Evolutionary conservation across 2,888 invertebrate species (phyloP).

Genomic region (Spisula subtruncata): DNA sequence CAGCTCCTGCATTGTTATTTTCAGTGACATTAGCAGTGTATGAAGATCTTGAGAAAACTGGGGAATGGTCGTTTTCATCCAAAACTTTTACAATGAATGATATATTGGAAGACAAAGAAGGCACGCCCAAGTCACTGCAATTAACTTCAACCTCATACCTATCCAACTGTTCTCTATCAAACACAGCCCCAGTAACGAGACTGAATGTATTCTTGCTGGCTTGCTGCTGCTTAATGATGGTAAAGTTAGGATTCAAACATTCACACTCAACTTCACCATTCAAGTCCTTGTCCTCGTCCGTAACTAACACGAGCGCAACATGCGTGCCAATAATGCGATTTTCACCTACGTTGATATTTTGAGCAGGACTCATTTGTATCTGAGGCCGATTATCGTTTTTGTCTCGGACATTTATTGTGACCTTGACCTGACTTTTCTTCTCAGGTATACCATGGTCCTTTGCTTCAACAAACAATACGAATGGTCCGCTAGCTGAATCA

Average conservation of each 20-base stretch:
- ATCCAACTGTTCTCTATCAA: conserved; percentile 79
- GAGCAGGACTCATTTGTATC: conserved; percentile 92
- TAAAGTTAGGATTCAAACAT: conserved; percentile 69
- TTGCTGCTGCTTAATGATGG: conserved; percentile 50
- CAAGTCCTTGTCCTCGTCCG: conserved; percentile 79
- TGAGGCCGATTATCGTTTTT: conserved; percentile 96
- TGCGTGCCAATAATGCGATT: conserved; percentile 95
- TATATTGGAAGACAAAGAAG: conserved; percentile 71
- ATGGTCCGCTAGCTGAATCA: conserved; percentile 54
- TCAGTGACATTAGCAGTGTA: conserved; percentile 75
- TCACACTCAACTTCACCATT: conserved; percentile 82
- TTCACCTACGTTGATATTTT: conserved; percentile 88
- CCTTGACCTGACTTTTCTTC: conserved; percentile 88
- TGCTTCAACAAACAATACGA: conserved; percentile 69
- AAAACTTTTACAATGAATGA: conserved; percentile 88
- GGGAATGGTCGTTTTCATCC: conserved; percentile 97
- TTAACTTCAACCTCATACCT: conserved; percentile 88
- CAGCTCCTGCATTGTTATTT: conserved; percentile 72
- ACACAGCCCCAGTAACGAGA: conserved; percentile 39
- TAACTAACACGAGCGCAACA: conserved; percentile 96
- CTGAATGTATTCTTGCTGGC: conserved; percentile 74
- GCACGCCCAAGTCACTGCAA: conserved; percentile 89
- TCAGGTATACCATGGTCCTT: conserved; percentile 68
- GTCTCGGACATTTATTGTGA: conserved; percentile 90
- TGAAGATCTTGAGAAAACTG: conserved; percentile 91